phyloP scores from a whole-genome alignment of 2,797 vertebrate genomes.

The Alcedo atthis region DNA sequence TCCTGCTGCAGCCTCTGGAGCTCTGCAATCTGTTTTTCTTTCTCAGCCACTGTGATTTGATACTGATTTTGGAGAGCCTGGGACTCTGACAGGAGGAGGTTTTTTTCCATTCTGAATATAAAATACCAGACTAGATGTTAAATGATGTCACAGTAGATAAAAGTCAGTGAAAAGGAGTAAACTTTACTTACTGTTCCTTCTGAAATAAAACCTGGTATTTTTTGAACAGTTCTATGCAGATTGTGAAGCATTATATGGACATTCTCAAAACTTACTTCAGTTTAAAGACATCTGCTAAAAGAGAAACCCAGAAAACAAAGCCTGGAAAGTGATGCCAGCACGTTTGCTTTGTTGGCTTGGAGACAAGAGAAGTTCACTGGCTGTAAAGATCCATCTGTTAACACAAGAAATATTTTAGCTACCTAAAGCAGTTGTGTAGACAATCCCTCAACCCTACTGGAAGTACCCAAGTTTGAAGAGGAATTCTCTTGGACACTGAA shows the following conservation, averaged over 20 bases:
- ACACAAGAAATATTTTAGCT: not conserved
- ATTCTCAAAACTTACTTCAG: not conserved
- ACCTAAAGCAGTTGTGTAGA: not conserved
- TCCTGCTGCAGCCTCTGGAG: slow-evolving; percentile 66
- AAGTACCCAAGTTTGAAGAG: not conserved
- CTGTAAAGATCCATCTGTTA: not conserved
- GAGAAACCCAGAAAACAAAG: not conserved
- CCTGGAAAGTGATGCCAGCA: not conserved
- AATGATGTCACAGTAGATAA: not conserved
- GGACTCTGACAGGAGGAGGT: slow-evolving; percentile 70
- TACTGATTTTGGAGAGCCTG: slow-evolving; percentile 66
- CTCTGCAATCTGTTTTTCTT: slow-evolving; percentile 71
- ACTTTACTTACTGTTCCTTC: not conserved
- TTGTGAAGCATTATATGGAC: not conserved
- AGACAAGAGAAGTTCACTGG: not conserved
- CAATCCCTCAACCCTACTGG: not conserved
- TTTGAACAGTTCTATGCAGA: not conserved
- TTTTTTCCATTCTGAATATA: slow-evolving; percentile 76
- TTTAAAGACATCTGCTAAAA: not conserved
- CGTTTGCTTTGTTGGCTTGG: not conserved
- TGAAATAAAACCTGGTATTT: not conserved
- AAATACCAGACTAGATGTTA: not conserved
- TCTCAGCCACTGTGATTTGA: slow-evolving; percentile 60
- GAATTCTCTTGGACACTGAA: not conserved
- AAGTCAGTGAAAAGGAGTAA: not conserved